Conservation (phyloP, 92 coral and sea anemone species). For the Phymanthus crucifer region DNA sequence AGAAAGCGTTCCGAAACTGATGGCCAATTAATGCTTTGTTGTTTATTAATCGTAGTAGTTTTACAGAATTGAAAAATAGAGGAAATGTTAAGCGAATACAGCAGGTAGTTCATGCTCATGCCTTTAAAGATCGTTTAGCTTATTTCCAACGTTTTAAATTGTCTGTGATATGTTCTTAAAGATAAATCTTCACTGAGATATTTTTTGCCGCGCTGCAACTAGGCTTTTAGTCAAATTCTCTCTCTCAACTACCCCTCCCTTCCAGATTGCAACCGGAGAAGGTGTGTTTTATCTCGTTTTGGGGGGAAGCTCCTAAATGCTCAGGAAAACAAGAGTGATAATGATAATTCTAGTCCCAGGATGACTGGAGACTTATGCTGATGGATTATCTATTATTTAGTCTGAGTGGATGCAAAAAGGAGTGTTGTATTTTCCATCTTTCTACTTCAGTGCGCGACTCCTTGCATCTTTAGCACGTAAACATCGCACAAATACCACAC, state of each 20-base stretch:
- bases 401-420: neutral
- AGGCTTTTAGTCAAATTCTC: neutral
- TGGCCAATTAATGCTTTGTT: neutral
- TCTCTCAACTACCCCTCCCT: neutral
- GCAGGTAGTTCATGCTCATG: too few relatives aligned
- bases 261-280: neutral
- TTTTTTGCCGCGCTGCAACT: too few relatives aligned
- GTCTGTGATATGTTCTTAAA: too few relatives aligned
- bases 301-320: neutral
- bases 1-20: neutral
- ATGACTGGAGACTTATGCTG: slow-evolving; percentile 5
- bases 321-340: neutral
- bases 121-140: too few relatives aligned
- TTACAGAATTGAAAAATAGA: neutral
- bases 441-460: slow-evolving; percentile 4
- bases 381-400: neutral
- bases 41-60: too few relatives aligned
- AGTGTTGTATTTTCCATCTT: neutral
- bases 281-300: neutral
- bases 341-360: slow-evolving; percentile 1
- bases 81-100: neutral
- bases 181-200: too few relatives aligned
- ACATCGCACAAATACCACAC: slow-evolving; percentile 7
- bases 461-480: slow-evolving; percentile 17
- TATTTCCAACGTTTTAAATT: too few relatives aligned